Conservation (phyloP, 2,888 invertebrate species). For the Ormyrus rosae region DNA sequence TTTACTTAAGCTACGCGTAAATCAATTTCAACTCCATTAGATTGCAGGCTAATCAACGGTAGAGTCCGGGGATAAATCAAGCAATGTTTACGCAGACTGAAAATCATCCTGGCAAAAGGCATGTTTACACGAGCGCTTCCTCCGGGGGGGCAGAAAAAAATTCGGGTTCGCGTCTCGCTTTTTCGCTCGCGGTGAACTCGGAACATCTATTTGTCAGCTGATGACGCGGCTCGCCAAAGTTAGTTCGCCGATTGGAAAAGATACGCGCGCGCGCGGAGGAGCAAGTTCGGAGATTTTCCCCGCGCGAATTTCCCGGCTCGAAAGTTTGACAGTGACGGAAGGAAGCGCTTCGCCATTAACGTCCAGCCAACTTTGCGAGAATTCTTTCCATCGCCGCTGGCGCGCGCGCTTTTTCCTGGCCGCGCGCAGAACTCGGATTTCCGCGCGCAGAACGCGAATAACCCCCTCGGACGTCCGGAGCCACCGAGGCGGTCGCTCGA, state of each 20-base stretch:
- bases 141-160: conserved; percentile 23
- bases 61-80: too few relatives aligned
- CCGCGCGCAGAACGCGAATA: background rate
- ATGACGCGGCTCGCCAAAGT: conserved; percentile 44
- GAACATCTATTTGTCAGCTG: conserved; percentile 60
- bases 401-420: background rate
- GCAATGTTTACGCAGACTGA: too few relatives aligned
- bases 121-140: background rate
- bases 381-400: conserved; percentile 9
- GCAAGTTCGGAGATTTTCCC: background rate
- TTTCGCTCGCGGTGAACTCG: conserved; percentile 48
- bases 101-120: too few relatives aligned
- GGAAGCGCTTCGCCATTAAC: conserved; percentile 58
- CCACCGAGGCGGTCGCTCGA: too few relatives aligned
- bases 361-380: conserved; percentile 46
- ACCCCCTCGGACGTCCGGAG: conserved; percentile 32
- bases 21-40: too few relatives aligned
- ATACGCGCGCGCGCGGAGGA: background rate
- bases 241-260: conserved; percentile 40
- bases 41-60: too few relatives aligned
- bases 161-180: background rate
- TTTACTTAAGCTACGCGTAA: too few relatives aligned
- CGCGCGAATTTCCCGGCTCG: conserved; percentile 35
- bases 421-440: conserved; percentile 9
- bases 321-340: conserved; percentile 62